These are phyloP conservation scores for Tanytarsus gracilentus DNA, from an alignment of 2,888 invertebrate species.

Conservation along the genomic window DNA sequence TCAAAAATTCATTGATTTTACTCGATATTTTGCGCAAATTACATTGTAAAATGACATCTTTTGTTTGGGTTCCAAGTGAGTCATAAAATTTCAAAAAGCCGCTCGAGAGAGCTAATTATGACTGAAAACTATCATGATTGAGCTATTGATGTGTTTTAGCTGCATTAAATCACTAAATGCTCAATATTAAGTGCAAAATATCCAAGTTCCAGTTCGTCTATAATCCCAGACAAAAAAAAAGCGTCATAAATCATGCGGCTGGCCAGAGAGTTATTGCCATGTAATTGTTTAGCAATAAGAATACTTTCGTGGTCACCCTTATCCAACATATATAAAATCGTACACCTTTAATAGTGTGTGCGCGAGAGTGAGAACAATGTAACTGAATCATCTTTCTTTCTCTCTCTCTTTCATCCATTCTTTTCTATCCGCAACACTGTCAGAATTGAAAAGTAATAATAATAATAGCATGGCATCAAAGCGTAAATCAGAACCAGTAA, in stretches of 20 bases:
- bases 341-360: conserved; percentile 5
- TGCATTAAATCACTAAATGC: not conserved
- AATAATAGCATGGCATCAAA: conserved; percentile 45
- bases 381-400: not conserved
- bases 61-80: not conserved
- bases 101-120: not conserved
- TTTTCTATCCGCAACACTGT: not conserved
- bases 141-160: not conserved
- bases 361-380: not conserved
- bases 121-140: not conserved
- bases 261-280: not conserved
- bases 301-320: conserved; percentile 2
- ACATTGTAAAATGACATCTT: too few relatives aligned
- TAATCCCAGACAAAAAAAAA: not conserved
- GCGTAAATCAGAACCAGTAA: conserved; percentile 41
- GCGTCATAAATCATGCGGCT: conserved; percentile 6
- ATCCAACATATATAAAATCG: not conserved
- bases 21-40: too few relatives aligned
- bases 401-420: not conserved
- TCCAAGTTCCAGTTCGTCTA: not conserved
- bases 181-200: not conserved
- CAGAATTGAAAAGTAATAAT: too few relatives aligned
- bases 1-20: too few relatives aligned
- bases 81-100: not conserved
- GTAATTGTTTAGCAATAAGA: not conserved